A percentile compares a stretch with the other conserved stretches of the same genome.
Conservation (phyloP, 2,888 invertebrate genomes). For the Pristionchus japonicus region DNA sequence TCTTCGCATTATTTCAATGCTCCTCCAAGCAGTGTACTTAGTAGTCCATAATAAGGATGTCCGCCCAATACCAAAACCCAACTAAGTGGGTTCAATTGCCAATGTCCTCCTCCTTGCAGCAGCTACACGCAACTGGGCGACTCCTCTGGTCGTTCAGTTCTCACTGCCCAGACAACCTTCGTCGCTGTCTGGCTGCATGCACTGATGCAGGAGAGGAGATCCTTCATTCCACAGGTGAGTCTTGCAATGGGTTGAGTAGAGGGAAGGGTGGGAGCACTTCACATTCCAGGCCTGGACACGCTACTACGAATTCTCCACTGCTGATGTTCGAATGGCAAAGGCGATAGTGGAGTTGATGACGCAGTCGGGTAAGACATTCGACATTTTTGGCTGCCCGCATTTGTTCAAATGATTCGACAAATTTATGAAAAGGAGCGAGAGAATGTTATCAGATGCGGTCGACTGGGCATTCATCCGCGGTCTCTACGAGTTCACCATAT, state of each 20-base stretch:
- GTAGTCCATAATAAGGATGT: too few species aligned
- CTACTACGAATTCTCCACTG: constrained; percentile 88
- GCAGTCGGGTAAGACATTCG: constrained; percentile 52
- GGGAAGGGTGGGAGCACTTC: too few species aligned
- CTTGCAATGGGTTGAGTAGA: too few species aligned
- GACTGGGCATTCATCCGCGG: constrained; percentile 87
- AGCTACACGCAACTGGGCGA: constrained; percentile 48
- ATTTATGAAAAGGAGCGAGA: background rate
- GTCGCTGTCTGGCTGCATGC: constrained; percentile 91
- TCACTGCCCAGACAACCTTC: constrained; percentile 80
- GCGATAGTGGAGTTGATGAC: constrained; percentile 81
- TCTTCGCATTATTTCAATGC: too few species aligned
- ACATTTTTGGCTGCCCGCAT: too few species aligned
- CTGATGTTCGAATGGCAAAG: constrained; percentile 85
- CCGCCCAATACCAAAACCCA: too few species aligned
- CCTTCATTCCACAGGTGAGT: constrained; percentile 85
- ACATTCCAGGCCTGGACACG: constrained; percentile 87
- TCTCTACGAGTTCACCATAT: constrained; percentile 85
- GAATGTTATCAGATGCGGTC: constrained; percentile 52
- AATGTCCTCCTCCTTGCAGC: background rate
- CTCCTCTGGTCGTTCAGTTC: constrained; percentile 69
- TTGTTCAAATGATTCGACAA: too few species aligned
- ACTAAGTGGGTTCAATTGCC: too few species aligned
- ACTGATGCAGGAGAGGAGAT: constrained; percentile 88
- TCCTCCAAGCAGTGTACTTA: background rate